phyloP scores from a whole-genome alignment of 2,888 invertebrate genomes.

The Arge pagana region DNA sequence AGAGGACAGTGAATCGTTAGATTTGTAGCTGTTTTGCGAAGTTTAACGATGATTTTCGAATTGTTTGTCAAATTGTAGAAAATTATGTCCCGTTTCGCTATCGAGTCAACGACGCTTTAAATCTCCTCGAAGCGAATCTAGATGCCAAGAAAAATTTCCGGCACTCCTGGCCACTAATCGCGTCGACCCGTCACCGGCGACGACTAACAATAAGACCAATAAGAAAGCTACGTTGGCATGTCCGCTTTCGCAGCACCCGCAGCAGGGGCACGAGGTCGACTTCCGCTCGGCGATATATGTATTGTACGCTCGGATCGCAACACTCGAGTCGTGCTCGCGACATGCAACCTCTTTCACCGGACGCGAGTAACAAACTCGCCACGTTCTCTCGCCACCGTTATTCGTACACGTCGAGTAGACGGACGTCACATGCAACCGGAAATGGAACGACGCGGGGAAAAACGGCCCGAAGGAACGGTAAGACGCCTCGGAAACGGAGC shows the following conservation, averaged over 20 bases:
- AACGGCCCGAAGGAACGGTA: neutral
- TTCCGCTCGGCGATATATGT: neutral
- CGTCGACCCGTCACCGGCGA: neutral
- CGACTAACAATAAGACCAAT: slow-evolving; percentile 7
- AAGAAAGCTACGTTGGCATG: neutral
- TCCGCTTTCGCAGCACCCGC: slow-evolving; percentile 15
- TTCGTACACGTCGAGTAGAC: slow-evolving; percentile 5
- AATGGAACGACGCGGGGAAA: neutral
- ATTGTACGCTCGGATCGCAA: neutral
- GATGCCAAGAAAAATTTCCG: neutral
- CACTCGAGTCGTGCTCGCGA: neutral
- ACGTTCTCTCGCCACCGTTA: neutral
- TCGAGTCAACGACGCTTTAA: neutral
- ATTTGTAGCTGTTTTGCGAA: neutral
- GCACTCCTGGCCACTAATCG: neutral
- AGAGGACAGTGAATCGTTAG: too few species aligned
- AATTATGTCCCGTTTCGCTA: neutral
- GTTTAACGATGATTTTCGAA: neutral
- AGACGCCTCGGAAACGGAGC: neutral
- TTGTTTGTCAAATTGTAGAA: neutral
- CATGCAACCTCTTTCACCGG: neutral
- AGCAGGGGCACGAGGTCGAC: too few species aligned
- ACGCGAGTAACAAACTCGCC: slow-evolving; percentile 7
- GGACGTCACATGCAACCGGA: neutral
- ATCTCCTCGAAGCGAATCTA: neutral